Percentiles rank a stretch among this genome's conserved stretches.
Evolutionary conservation across 2,113 vertebrate species (phyloP).

Genomic region (Cavia aperea): DNA sequence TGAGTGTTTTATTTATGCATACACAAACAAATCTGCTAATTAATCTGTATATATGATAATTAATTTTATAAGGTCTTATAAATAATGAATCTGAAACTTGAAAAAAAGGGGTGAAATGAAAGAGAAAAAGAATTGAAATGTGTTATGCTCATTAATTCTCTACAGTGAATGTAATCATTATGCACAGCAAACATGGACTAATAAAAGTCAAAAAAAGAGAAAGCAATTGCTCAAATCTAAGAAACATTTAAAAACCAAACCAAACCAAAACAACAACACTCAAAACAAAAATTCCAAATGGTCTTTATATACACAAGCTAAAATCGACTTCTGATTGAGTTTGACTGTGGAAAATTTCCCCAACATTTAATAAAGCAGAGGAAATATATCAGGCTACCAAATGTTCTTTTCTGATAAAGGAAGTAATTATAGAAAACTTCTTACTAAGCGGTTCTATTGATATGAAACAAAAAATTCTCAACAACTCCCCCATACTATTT

Average conservation of each 20-base stretch:
- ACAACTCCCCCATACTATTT: slow-evolving; percentile 55
- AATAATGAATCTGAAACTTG: not conserved
- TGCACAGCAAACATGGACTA: not conserved
- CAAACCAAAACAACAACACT: not conserved
- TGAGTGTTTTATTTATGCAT: not conserved
- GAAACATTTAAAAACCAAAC: slow-evolving; percentile 3
- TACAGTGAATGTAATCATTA: not conserved
- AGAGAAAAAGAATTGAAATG: not conserved
- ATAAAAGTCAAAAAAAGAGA: not conserved
- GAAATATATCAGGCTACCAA: not conserved
- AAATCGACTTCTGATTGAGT: not conserved
- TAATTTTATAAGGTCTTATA: not conserved
- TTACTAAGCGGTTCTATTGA: slow-evolving; percentile 50
- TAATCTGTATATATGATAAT: not conserved
- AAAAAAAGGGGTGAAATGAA: not conserved
- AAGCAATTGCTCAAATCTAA: not conserved
- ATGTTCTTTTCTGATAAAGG: slow-evolving; percentile 41
- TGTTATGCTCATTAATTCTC: not conserved
- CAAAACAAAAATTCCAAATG: not conserved
- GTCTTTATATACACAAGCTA: not conserved
- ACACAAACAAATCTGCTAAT: not conserved
- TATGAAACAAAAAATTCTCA: slow-evolving; percentile 8
- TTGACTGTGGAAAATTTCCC: slow-evolving; percentile 61
- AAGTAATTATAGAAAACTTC: slow-evolving; percentile 67
- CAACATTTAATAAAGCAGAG: slow-evolving; percentile 71